Evolutionary conservation across 2,797 vertebrate species (phyloP).

Genomic region (Heteromormyrus szaboi): DNA sequence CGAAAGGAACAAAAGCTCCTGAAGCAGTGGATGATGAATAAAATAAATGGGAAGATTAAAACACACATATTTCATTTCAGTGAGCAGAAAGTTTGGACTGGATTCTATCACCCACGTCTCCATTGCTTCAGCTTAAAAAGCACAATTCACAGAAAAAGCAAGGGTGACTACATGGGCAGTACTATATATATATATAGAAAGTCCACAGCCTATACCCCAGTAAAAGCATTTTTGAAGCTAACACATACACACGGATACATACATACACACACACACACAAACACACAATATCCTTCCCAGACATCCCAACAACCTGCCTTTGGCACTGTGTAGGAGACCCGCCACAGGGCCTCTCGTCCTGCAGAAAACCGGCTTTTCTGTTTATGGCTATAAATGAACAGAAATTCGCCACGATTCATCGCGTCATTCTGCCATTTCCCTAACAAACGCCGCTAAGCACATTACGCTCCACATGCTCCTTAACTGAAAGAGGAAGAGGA

Average conservation of each 20-base stretch:
- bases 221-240: not conserved
- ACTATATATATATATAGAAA: not conserved
- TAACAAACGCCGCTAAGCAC: not conserved
- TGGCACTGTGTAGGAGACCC: not conserved
- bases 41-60: not conserved
- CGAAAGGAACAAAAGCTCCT: not conserved
- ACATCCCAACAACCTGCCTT: not conserved
- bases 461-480: constrained; percentile 11
- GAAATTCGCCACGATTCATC: not conserved
- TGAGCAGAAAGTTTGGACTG: not conserved
- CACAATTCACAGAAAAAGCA: not conserved
- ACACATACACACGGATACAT: not conserved
- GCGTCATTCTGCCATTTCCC: not conserved
- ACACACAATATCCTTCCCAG: not conserved
- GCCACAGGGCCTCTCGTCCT: not conserved
- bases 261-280: not conserved
- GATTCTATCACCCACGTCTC: not conserved
- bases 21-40: not conserved
- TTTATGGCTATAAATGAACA: constrained; percentile 5
- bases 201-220: not conserved
- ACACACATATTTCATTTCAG: not conserved
- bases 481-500: constrained; percentile 4
- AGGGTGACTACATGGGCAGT: not conserved
- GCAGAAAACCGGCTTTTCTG: not conserved
- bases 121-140: not conserved